A percentile compares a stretch with the other conserved stretches of the same genome.
Evolutionary conservation across 2,888 invertebrate genomes (phyloP).

Genomic region (Drosophila kuntzei): DNA sequence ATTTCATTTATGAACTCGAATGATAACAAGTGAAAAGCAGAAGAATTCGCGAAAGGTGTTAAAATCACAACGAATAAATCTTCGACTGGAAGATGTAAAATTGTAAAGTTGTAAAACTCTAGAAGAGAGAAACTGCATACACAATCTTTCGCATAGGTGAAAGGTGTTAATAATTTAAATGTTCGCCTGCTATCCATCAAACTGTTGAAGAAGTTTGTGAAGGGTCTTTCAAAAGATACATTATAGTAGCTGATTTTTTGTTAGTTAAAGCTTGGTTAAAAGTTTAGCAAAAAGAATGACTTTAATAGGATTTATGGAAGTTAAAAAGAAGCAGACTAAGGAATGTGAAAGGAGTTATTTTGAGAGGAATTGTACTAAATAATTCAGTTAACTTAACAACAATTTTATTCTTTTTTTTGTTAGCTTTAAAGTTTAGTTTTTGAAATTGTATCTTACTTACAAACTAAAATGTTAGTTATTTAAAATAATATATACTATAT

Average conservation of each 20-base stretch:
- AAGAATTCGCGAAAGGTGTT: constrained; percentile 30
- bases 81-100: constrained; percentile 3
- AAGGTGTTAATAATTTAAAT: constrained; percentile 44
- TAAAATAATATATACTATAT: no score
- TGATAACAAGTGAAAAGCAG: constrained; percentile 6
- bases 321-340: neutral
- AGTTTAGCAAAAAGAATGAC: neutral
- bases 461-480: no score
- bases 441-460: no score
- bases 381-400: neutral
- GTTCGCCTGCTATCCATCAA: constrained; percentile 3
- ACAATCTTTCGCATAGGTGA: constrained; percentile 25
- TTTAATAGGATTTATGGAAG: neutral
- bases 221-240: constrained; percentile 9
- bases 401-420: neutral
- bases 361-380: neutral
- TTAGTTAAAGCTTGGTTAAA: neutral
- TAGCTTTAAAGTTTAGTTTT: neutral
- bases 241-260: neutral
- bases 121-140: constrained; percentile 37
- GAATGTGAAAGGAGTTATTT: constrained; percentile 3
- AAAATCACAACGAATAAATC: constrained; percentile 14
- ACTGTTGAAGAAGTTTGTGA: constrained; percentile 8
- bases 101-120: constrained; percentile 18
- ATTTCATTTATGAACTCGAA: constrained; percentile 1